Base-by-base conservation (phyloP, 2,888 invertebrate species). In the Conistra vaccinii region DNA sequence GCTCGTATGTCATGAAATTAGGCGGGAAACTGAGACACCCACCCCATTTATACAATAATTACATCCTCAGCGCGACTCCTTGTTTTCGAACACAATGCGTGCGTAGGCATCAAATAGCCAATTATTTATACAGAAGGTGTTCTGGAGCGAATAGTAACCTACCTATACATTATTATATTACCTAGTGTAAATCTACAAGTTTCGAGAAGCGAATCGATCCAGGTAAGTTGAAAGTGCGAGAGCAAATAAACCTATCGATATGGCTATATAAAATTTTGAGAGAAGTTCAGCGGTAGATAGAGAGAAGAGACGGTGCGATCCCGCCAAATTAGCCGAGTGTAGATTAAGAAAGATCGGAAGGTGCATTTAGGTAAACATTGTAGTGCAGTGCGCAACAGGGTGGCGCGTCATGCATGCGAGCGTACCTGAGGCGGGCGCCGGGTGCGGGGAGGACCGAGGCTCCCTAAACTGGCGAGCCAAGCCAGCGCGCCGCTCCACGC, bases 361-460 rank as follows among this genome's bases (percentile, higher is more conserved):
- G 87, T 87, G 87, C 87, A 84, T 85, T 75, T 88, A 90, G 88
- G 92, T 93, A 93, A 94, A 94, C 94, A 94, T 93, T 91, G 93
- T 90, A 89, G 93, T 94, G 94, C 93, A 93, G 91, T 93, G 95
- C 95, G 95, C 95, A 95, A 95, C 95, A 95, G 95, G 94, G 94
- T 94, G 94, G 94, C 81, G 88, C 83, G 84, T 84, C 73, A 75
- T 85, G 86, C 88, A 87, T 89, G 88, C 88, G 88, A 87, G 90
- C 89, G 91, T 94, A 94, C 94, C 94, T 94, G 91, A 90, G 89
- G 91, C 92, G 93, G 93, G 93, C 91, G 93, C 92, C 91, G 93
- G 92, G 91, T 85, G 89, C 90, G 91, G 90, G 90, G 90, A 90
- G 87, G 81, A 85, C 87, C 86, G 89, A 87, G 78, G 85, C 86